These are phyloP conservation scores for zebrafish (Danio rerio) DNA, from an alignment of 2,113 vertebrate genomes.

Conservation along the genomic window DNA sequence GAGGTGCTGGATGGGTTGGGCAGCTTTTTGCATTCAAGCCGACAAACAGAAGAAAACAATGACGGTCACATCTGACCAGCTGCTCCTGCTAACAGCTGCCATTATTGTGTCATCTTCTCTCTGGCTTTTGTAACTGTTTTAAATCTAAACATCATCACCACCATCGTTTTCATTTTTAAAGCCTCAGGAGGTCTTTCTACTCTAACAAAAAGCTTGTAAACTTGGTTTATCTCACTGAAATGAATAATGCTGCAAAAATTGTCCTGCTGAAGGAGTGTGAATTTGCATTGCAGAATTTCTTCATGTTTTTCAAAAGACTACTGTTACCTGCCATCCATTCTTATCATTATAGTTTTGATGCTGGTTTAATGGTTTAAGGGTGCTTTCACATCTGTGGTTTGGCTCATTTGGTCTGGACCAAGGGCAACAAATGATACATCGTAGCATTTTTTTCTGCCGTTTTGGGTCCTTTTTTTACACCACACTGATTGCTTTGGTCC, in stretches of 20 bases:
- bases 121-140: constrained; percentile 1
- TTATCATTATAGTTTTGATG: too few species aligned
- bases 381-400: too few species aligned
- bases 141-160: background rate
- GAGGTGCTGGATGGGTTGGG: background rate
- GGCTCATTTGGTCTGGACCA: too few species aligned
- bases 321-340: background rate
- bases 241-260: background rate
- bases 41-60: constrained; percentile 28
- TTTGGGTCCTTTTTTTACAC: too few species aligned
- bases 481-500: too few species aligned
- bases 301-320: background rate
- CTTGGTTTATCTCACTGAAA: background rate
- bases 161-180: background rate
- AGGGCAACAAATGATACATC: too few species aligned
- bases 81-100: background rate
- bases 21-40: background rate
- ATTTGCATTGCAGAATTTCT: background rate
- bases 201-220: background rate
- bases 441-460: too few species aligned
- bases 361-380: too few species aligned
- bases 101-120: background rate
- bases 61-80: constrained; percentile 8
- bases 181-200: background rate
- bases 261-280: background rate